Percentiles rank a stretch among this genome's conserved stretches.
These are phyloP conservation scores for Drosophila vallismaia DNA, from an alignment of 2,888 invertebrate genomes.

Conservation along the genomic window DNA sequence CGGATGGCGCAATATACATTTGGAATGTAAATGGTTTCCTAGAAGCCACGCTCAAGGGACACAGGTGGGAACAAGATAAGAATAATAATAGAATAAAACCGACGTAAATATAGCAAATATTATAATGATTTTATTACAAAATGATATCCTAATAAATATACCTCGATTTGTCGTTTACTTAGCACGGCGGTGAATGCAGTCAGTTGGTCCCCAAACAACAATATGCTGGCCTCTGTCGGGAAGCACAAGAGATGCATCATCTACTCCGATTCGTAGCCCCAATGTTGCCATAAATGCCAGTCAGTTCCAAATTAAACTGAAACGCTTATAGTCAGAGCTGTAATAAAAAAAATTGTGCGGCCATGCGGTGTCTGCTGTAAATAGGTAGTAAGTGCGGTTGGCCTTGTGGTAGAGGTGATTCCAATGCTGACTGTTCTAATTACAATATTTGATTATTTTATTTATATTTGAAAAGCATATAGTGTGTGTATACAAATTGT, in stretches of 20 bases:
- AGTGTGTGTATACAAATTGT: constrained; percentile 37
- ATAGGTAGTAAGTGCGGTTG: constrained; percentile 31
- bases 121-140: not conserved
- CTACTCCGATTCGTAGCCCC: constrained; percentile 88
- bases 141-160: not conserved
- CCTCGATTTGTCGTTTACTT: not conserved
- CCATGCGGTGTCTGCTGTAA: constrained; percentile 41
- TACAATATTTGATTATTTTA: constrained; percentile 33
- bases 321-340: constrained; percentile 41
- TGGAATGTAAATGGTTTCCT: constrained; percentile 93
- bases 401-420: constrained; percentile 29
- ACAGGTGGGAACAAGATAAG: constrained; percentile 85
- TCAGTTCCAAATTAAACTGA: constrained; percentile 29
- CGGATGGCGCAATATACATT: constrained; percentile 95
- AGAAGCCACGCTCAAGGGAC: constrained; percentile 91
- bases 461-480: constrained; percentile 36
- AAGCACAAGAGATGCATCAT: constrained; percentile 91
- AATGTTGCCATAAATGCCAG: constrained; percentile 36
- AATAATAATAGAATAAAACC: not conserved
- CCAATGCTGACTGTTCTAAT: constrained; percentile 33
- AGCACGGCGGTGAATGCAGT: constrained; percentile 94
- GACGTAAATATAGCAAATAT: not conserved
- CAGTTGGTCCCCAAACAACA: constrained; percentile 94
- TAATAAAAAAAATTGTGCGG: constrained; percentile 6
- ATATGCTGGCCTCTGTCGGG: constrained; percentile 92